phyloP scores from a whole-genome alignment of 2,797 vertebrate genomes.

The Sciurus vulgaris region DNA sequence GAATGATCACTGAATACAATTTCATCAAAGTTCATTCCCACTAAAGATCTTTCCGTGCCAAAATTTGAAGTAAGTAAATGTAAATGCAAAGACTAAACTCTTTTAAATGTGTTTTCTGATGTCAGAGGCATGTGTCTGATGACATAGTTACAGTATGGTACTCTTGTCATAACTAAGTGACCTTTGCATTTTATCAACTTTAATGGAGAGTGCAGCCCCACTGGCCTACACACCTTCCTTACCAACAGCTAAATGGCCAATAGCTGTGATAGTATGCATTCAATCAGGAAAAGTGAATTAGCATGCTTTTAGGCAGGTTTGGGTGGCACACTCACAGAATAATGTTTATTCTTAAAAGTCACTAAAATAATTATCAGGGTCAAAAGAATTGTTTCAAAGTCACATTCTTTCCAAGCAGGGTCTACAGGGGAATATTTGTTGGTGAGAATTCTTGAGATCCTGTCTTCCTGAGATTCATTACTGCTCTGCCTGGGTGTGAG shows the following conservation, averaged over 20 bases:
- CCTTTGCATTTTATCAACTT: background rate
- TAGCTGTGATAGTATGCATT: background rate
- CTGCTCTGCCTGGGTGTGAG: background rate
- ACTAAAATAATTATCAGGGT: background rate
- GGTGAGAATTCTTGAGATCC: background rate
- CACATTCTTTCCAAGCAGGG: background rate
- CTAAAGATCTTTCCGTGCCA: background rate
- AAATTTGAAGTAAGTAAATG: background rate
- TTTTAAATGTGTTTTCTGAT: background rate
- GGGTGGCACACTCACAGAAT: background rate
- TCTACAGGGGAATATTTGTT: background rate
- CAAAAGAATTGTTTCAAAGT: background rate
- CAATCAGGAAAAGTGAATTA: background rate
- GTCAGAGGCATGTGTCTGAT: background rate
- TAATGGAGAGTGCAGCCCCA: background rate
- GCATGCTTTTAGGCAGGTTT: background rate
- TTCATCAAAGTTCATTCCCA: conserved; percentile 7
- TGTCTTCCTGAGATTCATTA: background rate
- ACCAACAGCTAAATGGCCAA: background rate
- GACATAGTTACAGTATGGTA: background rate
- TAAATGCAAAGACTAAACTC: background rate
- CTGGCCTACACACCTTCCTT: background rate
- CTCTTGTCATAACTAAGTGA: background rate
- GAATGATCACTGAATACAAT: background rate
- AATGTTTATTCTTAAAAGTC: background rate